Conservation (phyloP, 2,113 vertebrate genomes). For the Aspidoscelis tigris region DNA sequence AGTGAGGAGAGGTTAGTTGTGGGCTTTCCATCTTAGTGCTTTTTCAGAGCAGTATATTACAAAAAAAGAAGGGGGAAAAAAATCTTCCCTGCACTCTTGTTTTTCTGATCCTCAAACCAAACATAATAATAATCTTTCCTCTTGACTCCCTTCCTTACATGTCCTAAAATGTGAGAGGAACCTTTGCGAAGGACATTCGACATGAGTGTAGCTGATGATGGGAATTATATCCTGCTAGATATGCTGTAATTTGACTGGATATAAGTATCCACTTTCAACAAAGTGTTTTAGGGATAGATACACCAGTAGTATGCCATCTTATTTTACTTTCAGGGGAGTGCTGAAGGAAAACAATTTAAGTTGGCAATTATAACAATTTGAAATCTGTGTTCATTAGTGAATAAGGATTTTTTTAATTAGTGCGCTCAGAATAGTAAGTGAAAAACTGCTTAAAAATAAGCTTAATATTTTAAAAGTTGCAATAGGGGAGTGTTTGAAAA, state of each 20-base stretch:
- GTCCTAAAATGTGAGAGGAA: not conserved
- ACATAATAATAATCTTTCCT: not conserved
- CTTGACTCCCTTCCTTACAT: not conserved
- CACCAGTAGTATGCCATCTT: not conserved
- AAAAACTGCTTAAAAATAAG: too few relatives aligned
- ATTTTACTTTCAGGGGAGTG: not conserved
- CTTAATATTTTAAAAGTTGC: not conserved
- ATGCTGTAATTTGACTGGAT: not conserved
- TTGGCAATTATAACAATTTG: not conserved
- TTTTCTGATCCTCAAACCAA: not conserved
- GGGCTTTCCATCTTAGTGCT: not conserved
- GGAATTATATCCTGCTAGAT: not conserved
- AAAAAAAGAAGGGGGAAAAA: not conserved
- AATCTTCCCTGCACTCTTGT: too few relatives aligned
- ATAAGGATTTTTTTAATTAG: not conserved
- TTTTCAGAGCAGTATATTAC: not conserved
- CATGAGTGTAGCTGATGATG: not conserved
- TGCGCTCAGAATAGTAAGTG: not conserved
- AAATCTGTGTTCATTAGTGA: not conserved
- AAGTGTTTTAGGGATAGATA: too few relatives aligned
- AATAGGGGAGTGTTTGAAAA: not conserved
- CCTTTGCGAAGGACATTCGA: not conserved
- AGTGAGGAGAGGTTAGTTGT: too few relatives aligned
- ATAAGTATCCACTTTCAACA: not conserved
- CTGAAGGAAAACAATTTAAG: not conserved